A percentile compares a stretch with the other conserved stretches of the same genome.
Evolutionary conservation across 37 sponge, comb jelly and placozoan genomes (phyloP).

Genomic region (Haliclona indistincta): DNA sequence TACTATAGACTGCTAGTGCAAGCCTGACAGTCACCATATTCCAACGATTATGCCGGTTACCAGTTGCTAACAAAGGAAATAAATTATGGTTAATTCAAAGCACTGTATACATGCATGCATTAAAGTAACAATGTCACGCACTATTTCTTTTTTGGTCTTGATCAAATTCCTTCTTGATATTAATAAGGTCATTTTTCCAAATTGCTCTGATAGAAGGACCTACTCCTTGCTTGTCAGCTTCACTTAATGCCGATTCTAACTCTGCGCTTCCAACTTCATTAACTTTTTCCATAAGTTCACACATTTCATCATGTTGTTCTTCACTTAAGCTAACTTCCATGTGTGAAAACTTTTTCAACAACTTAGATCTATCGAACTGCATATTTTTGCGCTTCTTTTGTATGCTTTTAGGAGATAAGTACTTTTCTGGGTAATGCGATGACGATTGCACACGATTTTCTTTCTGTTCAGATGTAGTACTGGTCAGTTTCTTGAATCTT

Average conservation of each 20-base stretch:
- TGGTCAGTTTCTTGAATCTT: not conserved
- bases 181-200: constrained; percentile 23
- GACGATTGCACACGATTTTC: not conserved
- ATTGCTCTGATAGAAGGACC: constrained; percentile 11
- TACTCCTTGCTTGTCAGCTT: constrained; percentile 37
- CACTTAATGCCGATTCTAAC: constrained; percentile 12
- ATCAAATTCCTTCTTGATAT: constrained; percentile 21
- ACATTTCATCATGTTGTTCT: constrained; percentile 40
- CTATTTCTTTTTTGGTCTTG: constrained; percentile 29
- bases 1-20: constrained; percentile 30
- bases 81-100: not conserved
- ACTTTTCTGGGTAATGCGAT: constrained; percentile 20
- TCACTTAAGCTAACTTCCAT: constrained; percentile 16
- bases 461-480: not conserved
- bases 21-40: constrained; percentile 32
- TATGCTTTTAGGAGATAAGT: constrained; percentile 35
- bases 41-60: constrained; percentile 27
- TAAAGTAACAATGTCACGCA: not conserved
- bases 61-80: constrained; percentile 1
- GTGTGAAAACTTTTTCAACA: constrained; percentile 16
- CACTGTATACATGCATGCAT: not conserved
- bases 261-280: constrained; percentile 7
- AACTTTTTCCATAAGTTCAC: constrained; percentile 3
- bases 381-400: constrained; percentile 23
- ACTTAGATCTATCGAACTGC: constrained; percentile 5